Evolutionary conservation across 1,140 invertebrate species (phyloP).

Genomic region (Pantala flavescens): DNA sequence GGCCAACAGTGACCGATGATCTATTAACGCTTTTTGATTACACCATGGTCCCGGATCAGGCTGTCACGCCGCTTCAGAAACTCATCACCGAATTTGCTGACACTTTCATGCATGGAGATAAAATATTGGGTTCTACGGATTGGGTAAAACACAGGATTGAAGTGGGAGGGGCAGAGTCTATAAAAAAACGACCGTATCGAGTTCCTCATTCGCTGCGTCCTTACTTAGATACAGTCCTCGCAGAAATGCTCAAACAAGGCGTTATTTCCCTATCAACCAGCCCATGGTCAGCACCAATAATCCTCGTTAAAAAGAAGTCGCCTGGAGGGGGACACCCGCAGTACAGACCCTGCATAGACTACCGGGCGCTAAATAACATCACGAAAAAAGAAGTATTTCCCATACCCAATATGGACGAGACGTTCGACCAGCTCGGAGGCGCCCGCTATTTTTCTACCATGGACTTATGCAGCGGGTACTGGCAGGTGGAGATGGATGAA

Average conservation of each 20-base stretch:
- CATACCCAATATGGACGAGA: slow-evolving; percentile 36
- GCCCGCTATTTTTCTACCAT: slow-evolving; percentile 29
- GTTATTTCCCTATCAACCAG: background rate
- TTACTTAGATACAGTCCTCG: background rate
- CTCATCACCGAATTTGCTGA: background rate
- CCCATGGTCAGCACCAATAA: background rate
- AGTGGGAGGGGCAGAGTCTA: background rate
- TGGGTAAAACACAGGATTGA: background rate
- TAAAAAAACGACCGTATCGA: background rate
- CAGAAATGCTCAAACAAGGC: background rate
- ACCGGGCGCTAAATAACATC: background rate
- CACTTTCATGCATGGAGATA: background rate
- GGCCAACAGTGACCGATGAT: background rate
- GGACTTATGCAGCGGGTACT: slow-evolving; percentile 25
- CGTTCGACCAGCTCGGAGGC: slow-evolving; percentile 33
- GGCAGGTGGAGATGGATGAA: slow-evolving; percentile 18
- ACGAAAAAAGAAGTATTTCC: slow-evolving; percentile 25
- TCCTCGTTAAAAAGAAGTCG: background rate
- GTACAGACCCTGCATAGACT: background rate
- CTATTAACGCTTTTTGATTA: background rate
- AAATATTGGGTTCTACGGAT: background rate
- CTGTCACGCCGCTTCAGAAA: background rate
- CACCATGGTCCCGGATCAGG: background rate
- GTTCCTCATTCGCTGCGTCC: background rate
- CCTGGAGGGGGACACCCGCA: background rate